Percentiles rank a stretch among this genome's conserved stretches.
Evolutionary conservation across 2,888 invertebrate genomes (phyloP).

Genomic region (Melitaea athalia): DNA sequence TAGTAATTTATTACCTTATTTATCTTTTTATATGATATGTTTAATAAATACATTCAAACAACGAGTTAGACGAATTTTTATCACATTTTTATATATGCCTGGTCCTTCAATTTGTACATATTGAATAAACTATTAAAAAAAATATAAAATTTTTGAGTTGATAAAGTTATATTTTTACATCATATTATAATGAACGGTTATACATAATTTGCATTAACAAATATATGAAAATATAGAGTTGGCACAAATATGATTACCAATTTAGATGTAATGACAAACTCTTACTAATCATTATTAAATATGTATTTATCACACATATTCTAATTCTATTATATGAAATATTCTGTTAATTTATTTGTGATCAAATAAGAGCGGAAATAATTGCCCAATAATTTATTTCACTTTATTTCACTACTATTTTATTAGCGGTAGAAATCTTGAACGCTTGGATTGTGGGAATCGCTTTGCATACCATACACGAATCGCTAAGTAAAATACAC

Average conservation of each 20-base stretch:
- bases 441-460: no score
- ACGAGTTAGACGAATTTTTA: neutral
- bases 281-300: neutral
- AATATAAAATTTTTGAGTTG: neutral
- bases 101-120: conserved; percentile 1
- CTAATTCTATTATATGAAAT: no score
- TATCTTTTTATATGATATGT: conserved; percentile 3
- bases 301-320: no score
- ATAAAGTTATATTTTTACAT: neutral
- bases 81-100: conserved; percentile 4
- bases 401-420: no score
- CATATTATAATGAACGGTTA: neutral
- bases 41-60: neutral
- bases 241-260: neutral
- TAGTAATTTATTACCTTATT: neutral
- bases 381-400: no score
- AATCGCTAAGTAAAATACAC: no score
- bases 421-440: no score
- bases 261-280: neutral
- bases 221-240: no score
- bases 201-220: neutral
- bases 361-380: no score
- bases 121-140: neutral
- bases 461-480: no score
- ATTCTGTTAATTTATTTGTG: no score